A percentile compares a stretch with the other conserved stretches of the same genome.
phyloP scores from a whole-genome alignment of 2,888 invertebrate species.

The Leucoma salicis region DNA sequence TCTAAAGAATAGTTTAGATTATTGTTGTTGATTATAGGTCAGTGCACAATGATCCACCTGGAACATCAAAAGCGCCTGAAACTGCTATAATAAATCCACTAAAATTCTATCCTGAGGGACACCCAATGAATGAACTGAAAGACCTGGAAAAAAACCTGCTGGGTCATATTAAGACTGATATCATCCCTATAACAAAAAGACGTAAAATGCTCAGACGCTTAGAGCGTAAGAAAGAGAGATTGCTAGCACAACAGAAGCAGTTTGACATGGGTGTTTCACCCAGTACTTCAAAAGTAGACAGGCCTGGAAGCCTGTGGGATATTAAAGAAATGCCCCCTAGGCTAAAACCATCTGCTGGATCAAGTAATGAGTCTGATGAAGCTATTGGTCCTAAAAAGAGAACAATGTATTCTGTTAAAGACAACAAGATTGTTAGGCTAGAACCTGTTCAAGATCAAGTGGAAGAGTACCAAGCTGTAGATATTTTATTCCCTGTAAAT shows the following conservation, averaged over 20 bases:
- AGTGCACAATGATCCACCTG: constrained; percentile 34
- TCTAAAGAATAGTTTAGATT: background rate
- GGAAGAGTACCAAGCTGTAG: constrained; percentile 54
- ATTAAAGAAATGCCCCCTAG: constrained; percentile 47
- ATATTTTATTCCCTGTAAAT: constrained; percentile 62
- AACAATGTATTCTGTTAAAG: constrained; percentile 75
- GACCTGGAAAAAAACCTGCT: constrained; percentile 74
- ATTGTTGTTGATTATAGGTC: background rate
- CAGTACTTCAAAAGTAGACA: constrained; percentile 32
- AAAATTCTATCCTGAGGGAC: constrained; percentile 62
- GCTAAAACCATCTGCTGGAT: constrained; percentile 26
- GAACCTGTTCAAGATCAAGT: constrained; percentile 41
- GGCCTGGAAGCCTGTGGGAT: constrained; percentile 71
- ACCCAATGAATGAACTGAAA: constrained; percentile 79
- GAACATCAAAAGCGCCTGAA: constrained; percentile 27
- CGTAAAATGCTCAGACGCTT: constrained; percentile 72
- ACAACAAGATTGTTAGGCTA: constrained; percentile 74
- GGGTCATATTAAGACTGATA: constrained; percentile 62
- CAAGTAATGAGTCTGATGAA: constrained; percentile 22
- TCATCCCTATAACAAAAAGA: constrained; percentile 65
- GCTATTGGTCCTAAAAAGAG: constrained; percentile 54
- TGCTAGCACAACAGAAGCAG: constrained; percentile 46
- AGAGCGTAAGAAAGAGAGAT: constrained; percentile 63
- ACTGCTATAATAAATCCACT: constrained; percentile 39
- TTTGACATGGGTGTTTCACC: constrained; percentile 27